Evolutionary conservation across 2,797 vertebrate genomes (phyloP), one percentile per base, ranked within the genome.

Genomic region (Odontamblyopus lacepedii): DNA sequence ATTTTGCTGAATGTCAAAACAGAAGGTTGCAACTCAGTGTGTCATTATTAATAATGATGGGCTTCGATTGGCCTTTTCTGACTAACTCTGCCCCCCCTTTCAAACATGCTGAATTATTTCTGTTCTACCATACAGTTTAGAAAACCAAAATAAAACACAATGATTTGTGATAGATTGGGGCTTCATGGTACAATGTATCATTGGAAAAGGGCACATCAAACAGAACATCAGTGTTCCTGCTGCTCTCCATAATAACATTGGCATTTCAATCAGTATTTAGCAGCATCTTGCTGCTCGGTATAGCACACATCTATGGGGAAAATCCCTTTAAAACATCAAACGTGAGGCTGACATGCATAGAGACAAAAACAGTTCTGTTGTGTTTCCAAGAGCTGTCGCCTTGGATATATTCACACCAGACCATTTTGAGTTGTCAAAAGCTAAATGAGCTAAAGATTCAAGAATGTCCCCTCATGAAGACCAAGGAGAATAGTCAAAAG

Each of bases 231-330:
- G 7, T 75, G 53, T 70, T 15, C 11, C 41, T 56, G 66, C 32
- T 19, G 60, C 65, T 65, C 30, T 71, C 57, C 69, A 68, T 70
- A 72, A 82, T 70, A 35, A 78, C 78, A 70, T 67, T 81, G 74
- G 72, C 84, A 80, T 91, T 88, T 86, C 61, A 83, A 81, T 88
- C 76, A 84, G 78, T 72, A 71, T 88, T 85, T 74, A 75, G 23
- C 63, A 27, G 56, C 30, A 76, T 81, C 68, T 50, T 38, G 27
- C 75, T 53, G 23, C 68, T 74, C 74, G 73, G 76, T 76, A 60
- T 72, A 78, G 75, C 73, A 77, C 63, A 66, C 63, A n/a, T 51
- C 76, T 84, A 78, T 73, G 35, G 5, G 12, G 71, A 86, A 82
- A 71, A 82, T 78, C 69, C 72, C 77, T 69, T 82, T 64, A 77